Conservation (phyloP, 2,113 vertebrate species). For the Oreocharis arfaki region DNA sequence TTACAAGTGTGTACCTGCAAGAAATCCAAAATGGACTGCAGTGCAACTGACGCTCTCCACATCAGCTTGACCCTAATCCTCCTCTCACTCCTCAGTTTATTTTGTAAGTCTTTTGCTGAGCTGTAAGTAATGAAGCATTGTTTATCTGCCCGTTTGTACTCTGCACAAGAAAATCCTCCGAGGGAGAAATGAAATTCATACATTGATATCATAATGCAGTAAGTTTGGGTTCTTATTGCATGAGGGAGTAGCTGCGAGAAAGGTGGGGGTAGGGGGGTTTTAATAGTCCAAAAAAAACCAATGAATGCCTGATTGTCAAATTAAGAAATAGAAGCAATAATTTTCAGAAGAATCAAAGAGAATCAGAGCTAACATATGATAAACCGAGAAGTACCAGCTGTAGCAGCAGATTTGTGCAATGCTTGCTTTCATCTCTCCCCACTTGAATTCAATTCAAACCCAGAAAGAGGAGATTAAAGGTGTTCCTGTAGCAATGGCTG, state of each 20-base stretch:
- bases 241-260: not conserved
- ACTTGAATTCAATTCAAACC: constrained; percentile 29
- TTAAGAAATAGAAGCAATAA: not conserved
- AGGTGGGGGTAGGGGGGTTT: not conserved
- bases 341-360: constrained; percentile 33
- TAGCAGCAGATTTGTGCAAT: constrained; percentile 6
- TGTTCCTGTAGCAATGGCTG: constrained; percentile 16
- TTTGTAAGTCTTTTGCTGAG: constrained; percentile 73
- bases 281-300: not conserved
- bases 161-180: not conserved
- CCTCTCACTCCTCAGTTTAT: constrained; percentile 73
- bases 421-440: constrained; percentile 53
- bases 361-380: constrained; percentile 1
- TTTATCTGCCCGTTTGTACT: not conserved
- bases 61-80: constrained; percentile 74
- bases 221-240: not conserved
- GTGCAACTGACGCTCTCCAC: constrained; percentile 70
- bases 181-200: not conserved
- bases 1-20: constrained; percentile 96
- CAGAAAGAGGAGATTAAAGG: constrained; percentile 58
- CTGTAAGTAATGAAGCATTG: not conserved
- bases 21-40: constrained; percentile 97
- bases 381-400: constrained; percentile 16
- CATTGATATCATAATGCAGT: not conserved
- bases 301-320: not conserved